Evolutionary conservation across 2,888 invertebrate species (phyloP), one percentile per base, ranked within the genome.

Genomic region (Mellilla xanthometata): DNA sequence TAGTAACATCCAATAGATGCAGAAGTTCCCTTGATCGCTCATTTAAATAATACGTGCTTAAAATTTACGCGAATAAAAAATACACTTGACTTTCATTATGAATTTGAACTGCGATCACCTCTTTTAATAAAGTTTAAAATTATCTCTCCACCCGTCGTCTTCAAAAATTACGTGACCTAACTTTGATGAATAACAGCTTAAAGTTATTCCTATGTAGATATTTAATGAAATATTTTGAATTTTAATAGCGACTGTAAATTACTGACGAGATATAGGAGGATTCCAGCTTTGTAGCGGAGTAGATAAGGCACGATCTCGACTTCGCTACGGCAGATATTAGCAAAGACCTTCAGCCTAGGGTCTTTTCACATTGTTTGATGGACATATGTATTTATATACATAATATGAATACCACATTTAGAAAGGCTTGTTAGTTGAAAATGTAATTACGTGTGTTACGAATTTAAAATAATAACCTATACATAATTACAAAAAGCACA

Each of bases 251-350:
- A 35, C 47, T 47, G 49, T 52, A 53, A 56, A 56, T 75, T 66
- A 64, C 52, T 46, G 53, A 55, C 48, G 50, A 56, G 50, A 60
- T 65, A 66, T 61, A 64, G 54, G 52, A 47, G 51, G 60, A 68
- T 67, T 68, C 56, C 62, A 62, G 60, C 58, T 67, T 68, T 62
- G 62, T 52, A 59, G 49, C 57, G 50, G 54, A 53, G 48, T 23
- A 63, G 76, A 76, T 73, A 77, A 74, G 74, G 69, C 71, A 74
- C 70, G 69, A 54, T 52, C 45, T 39, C 50, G 44, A 30, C 46
- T 35, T 28, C 60, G 50, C 54, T 53, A 57, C 43, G 52, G 44
- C 55, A 56, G 66, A 68, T 60, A 60, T 62, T 65, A 60, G 52
- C 41, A 36, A 35, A 54, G 62, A 65, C 67, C 68, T 68, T 68